Conservation (phyloP, 2,113 vertebrate genomes). For the Cnemophilus loriae region DNA sequence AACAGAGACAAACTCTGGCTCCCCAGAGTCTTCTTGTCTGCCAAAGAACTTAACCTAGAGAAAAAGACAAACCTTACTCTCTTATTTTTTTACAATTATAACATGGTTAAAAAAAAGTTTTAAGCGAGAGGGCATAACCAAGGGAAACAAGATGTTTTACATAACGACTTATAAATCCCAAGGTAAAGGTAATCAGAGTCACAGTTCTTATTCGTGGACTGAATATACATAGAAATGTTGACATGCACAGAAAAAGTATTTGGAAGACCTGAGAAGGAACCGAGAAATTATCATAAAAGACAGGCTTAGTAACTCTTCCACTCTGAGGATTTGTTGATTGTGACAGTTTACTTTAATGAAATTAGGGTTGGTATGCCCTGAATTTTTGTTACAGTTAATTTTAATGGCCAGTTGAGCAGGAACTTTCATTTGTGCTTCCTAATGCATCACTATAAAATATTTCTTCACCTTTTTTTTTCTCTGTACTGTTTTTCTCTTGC, state of each 20-base stretch:
- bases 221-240: too few species aligned
- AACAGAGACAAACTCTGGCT: constrained; percentile 21
- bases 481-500: neutral
- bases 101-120: neutral
- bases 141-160: neutral
- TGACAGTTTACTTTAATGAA: neutral
- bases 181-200: neutral
- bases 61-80: neutral
- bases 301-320: neutral
- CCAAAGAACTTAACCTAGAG: neutral
- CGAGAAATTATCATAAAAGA: neutral
- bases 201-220: neutral
- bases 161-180: neutral
- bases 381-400: neutral
- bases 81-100: neutral
- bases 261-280: neutral
- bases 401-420: neutral
- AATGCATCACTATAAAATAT: neutral
- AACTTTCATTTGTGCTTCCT: neutral
- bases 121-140: neutral
- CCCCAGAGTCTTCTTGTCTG: neutral
- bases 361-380: neutral
- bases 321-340: neutral
- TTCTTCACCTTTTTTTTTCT: neutral
- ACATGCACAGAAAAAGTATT: neutral